These are phyloP conservation scores for Odontophorus gujanensis DNA, from an alignment of 2,113 vertebrate species.

Conservation along the genomic window DNA sequence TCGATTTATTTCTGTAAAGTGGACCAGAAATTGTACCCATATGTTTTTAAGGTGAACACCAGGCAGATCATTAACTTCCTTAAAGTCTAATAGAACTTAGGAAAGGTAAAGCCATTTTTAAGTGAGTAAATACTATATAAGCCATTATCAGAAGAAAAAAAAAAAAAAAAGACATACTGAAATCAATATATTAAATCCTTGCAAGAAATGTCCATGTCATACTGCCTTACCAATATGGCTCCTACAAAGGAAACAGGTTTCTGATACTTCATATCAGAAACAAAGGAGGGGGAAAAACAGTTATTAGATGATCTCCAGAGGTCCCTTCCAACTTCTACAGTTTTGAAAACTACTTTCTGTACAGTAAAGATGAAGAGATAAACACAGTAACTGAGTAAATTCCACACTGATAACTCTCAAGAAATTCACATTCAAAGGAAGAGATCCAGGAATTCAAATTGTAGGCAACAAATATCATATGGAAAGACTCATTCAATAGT, in stretches of 20 bases:
- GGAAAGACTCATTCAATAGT: neutral
- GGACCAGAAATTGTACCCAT: neutral
- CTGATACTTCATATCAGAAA: neutral
- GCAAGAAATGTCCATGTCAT: neutral
- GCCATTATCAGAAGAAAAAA: neutral
- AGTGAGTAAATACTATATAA: neutral
- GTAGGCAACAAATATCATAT: neutral
- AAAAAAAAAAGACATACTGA: neutral
- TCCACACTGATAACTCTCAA: neutral
- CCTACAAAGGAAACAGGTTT: neutral
- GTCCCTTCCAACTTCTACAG: neutral
- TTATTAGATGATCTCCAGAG: neutral
- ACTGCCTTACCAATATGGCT: neutral
- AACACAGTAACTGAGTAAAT: neutral
- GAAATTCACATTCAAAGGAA: neutral
- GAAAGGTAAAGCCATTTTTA: neutral
- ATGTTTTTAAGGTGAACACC: neutral
- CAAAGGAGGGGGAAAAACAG: neutral
- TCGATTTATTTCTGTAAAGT: neutral
- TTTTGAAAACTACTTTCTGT: neutral
- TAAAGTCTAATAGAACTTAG: neutral
- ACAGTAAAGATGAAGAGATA: neutral
- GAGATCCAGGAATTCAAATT: neutral
- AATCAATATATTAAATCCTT: neutral
- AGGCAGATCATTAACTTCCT: neutral